These are phyloP conservation scores for Parazoanthus atlanticus DNA, from an alignment of 92 coral and sea anemone genomes.

Conservation along the genomic window DNA sequence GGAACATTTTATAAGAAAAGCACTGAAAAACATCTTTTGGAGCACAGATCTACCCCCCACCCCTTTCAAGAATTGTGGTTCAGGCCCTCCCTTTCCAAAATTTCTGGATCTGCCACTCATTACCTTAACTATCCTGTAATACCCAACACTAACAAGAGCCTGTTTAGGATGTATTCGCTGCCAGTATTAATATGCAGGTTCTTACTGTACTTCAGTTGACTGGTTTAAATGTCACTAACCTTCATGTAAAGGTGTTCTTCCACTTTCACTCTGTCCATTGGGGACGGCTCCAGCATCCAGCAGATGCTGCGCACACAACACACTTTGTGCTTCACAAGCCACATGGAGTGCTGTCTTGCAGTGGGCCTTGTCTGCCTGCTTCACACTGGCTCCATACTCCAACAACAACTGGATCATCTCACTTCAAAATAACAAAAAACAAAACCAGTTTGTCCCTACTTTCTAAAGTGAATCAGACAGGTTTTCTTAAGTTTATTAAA, in stretches of 20 bases:
- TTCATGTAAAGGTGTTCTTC: conserved; percentile 90
- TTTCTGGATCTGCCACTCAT: no score
- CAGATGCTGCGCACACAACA: conserved; percentile 73
- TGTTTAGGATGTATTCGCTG: not conserved
- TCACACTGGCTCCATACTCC: conserved; percentile 75
- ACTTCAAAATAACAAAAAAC: conserved; percentile 41
- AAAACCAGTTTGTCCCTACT: no score
- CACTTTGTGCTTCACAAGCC: conserved; percentile 89
- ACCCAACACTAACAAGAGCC: no score
- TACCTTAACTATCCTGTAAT: no score
- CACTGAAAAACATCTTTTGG: no score
- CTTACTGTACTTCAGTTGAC: not conserved
- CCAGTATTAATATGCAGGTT: not conserved
- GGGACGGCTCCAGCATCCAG: conserved; percentile 93
- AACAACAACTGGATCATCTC: conserved; percentile 77
- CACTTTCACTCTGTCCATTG: conserved; percentile 80
- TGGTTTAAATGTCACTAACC: conserved; percentile 47
- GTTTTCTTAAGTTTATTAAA: no score
- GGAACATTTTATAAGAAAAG: no score
- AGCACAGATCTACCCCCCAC: no score
- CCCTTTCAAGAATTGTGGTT: no score
- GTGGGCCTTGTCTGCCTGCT: conserved; percentile 84
- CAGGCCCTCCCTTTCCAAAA: no score
- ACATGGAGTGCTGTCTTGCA: conserved; percentile 87
- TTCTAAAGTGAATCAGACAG: no score